These are phyloP conservation scores for Merops nubicus DNA, from an alignment of 2,113 vertebrate species.

Conservation along the genomic window DNA sequence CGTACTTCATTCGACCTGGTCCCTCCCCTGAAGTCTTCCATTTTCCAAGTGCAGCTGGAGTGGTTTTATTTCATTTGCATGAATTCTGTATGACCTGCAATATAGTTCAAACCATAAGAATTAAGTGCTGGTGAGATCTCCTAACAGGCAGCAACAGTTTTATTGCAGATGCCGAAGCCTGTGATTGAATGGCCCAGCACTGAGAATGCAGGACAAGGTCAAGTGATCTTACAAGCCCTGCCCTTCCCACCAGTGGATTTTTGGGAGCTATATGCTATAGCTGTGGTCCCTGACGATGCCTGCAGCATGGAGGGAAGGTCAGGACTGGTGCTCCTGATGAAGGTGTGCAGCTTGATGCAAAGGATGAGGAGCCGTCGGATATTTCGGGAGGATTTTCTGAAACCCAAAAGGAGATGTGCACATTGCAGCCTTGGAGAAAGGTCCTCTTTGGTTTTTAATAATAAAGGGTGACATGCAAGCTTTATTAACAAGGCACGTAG, in stretches of 20 bases:
- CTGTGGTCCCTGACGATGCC: background rate
- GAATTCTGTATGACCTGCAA: background rate
- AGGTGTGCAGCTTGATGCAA: background rate
- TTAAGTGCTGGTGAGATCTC: background rate
- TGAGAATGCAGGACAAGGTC: background rate
- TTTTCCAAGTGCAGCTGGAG: conserved; percentile 18
- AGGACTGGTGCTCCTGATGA: background rate
- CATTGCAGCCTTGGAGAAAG: conserved; percentile 51
- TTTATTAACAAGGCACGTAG: conserved; percentile 31
- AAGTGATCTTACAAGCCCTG: background rate
- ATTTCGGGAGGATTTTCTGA: conserved; percentile 9
- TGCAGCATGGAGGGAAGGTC: background rate
- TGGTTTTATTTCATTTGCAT: conserved; percentile 37
- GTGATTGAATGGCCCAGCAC: background rate
- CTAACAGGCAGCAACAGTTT: conserved; percentile 32
- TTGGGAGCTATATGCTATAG: background rate
- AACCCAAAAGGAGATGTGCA: background rate
- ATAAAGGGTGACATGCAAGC: conserved; percentile 54
- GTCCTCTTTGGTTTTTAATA: conserved; percentile 41
- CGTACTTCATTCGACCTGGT: background rate
- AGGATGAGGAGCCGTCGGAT: background rate
- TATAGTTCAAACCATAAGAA: background rate
- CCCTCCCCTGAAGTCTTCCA: conserved; percentile 3
- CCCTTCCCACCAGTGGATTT: background rate
- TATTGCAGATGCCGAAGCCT: conserved; percentile 22